Percentiles rank a stretch among this genome's conserved stretches.
These are phyloP conservation scores for Zophobas atratus DNA, from an alignment of 1,140 invertebrate species.

Conservation along the genomic window DNA sequence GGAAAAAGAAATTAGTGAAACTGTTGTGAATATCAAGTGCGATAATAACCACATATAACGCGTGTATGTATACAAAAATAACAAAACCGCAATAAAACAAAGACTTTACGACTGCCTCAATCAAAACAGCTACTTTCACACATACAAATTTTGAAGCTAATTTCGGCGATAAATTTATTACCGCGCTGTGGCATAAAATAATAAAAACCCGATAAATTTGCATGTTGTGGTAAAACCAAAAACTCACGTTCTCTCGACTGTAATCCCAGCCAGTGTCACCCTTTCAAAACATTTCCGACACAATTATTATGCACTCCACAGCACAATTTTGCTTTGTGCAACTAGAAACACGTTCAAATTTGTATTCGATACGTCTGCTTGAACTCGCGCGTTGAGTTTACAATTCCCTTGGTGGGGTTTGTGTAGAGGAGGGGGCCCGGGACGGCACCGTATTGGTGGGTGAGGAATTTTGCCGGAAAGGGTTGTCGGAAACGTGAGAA, in stretches of 20 bases:
- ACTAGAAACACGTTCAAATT: slow-evolving; percentile 24
- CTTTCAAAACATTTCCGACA: slow-evolving; percentile 15
- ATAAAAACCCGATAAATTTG: too few species aligned
- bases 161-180: background rate
- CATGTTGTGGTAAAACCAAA: too few species aligned
- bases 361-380: slow-evolving; percentile 20
- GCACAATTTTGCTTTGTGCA: slow-evolving; percentile 4
- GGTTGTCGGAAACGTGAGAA: too few species aligned
- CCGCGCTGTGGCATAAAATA: too few species aligned
- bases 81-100: too few species aligned
- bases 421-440: background rate
- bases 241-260: slow-evolving; percentile 5
- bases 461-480: too few species aligned
- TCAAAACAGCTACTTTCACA: too few species aligned
- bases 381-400: slow-evolving; percentile 19
- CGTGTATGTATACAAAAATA: too few species aligned
- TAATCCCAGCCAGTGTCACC: slow-evolving; percentile 17
- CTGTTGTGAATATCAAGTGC: slow-evolving; percentile 9
- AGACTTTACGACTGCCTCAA: too few species aligned
- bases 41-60: too few species aligned
- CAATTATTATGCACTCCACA: slow-evolving; percentile 13
- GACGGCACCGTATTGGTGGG: background rate
- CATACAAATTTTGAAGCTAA: too few species aligned
- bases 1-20: slow-evolving; percentile 32
- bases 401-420: slow-evolving; percentile 15